A percentile compares a stretch with the other conserved stretches of the same genome.
Conservation (phyloP, 2,888 invertebrate species). For the Adineta ricciae region DNA sequence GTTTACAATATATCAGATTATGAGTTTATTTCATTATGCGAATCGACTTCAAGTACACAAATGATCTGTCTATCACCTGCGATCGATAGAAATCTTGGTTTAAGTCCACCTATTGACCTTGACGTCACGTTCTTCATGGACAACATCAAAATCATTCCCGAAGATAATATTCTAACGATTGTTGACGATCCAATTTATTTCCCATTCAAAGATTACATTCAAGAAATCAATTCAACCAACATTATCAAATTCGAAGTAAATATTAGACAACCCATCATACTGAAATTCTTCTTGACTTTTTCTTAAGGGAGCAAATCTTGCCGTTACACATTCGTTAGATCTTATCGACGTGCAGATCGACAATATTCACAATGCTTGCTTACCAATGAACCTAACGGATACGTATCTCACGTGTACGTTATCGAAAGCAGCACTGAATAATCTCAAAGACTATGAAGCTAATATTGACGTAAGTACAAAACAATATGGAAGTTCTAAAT, state of each 20-base stretch:
- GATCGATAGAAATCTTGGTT: neutral
- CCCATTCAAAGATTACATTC: conserved; percentile 4
- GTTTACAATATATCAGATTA: neutral
- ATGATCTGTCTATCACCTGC: neutral
- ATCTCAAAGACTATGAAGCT: neutral
- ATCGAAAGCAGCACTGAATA: neutral
- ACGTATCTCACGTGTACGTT: neutral
- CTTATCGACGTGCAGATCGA: neutral
- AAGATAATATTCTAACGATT: neutral
- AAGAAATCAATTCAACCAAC: neutral
- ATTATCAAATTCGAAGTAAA: neutral
- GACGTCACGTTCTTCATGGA: neutral
- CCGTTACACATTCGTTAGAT: neutral
- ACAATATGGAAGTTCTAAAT: too few relatives aligned
- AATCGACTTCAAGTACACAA: neutral
- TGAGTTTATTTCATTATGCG: neutral
- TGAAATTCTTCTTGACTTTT: too few relatives aligned
- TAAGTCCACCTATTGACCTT: neutral
- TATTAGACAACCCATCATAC: too few relatives aligned
- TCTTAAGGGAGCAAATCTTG: neutral
- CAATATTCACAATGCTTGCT: neutral
- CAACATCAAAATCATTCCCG: neutral
- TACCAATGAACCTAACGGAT: neutral
- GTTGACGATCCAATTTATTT: conserved; percentile 2
- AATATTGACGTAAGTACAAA: neutral